phyloP scores from a whole-genome alignment of 2,113 vertebrate genomes.

The Synchiropus splendidus region DNA sequence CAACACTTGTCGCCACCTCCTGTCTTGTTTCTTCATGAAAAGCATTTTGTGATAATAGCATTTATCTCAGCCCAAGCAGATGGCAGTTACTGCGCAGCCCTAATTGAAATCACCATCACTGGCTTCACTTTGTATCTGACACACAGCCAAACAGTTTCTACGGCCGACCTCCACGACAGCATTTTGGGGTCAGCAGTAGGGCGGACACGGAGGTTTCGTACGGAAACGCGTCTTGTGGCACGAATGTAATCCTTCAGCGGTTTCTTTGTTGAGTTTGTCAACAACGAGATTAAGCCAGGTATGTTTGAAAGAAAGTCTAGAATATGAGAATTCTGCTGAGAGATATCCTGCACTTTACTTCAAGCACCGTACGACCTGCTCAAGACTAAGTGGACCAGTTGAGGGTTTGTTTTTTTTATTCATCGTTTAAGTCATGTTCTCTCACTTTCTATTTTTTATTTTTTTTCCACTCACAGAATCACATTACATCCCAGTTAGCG shows the following conservation, averaged over 20 bases:
- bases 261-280: slow-evolving; percentile 26
- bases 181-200: background rate
- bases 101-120: background rate
- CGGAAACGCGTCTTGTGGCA: slow-evolving; percentile 8
- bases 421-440: slow-evolving; percentile 3
- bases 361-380: slow-evolving; percentile 18
- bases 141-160: background rate
- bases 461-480: slow-evolving; percentile 30
- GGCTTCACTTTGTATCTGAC: background rate
- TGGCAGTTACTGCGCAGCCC: too few relatives aligned
- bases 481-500: too few relatives aligned
- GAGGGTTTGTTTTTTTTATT: background rate
- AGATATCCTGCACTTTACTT: slow-evolving; percentile 57
- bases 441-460: slow-evolving; percentile 10
- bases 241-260: slow-evolving; percentile 44
- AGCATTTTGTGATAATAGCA: too few relatives aligned
- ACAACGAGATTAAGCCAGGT: slow-evolving; percentile 28
- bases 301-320: slow-evolving; percentile 17
- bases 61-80: too few relatives aligned
- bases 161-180: background rate
- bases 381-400: slow-evolving; percentile 4
- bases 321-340: slow-evolving; percentile 21
- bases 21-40: too few relatives aligned
- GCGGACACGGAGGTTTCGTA: slow-evolving; percentile 2
- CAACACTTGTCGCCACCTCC: too few relatives aligned